Conservation (phyloP, 2,113 vertebrate species). For the Brachypodius melanocephalos region DNA sequence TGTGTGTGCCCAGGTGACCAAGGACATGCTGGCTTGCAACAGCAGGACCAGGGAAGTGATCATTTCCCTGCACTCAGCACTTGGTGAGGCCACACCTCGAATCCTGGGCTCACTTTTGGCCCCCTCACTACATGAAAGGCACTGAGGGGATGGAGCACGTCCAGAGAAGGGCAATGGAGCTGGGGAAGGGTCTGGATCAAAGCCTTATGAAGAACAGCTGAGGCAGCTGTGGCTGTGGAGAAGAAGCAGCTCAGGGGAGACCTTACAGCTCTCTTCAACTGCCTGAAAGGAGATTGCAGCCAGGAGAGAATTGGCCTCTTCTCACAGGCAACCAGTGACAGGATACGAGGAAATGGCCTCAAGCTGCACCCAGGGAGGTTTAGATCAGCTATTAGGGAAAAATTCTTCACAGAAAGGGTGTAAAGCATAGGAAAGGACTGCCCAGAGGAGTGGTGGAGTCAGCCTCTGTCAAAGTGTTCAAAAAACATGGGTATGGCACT, state of each 20-base stretch:
- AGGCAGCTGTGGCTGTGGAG: neutral
- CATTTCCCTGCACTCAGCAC: neutral
- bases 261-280: neutral
- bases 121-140: no score
- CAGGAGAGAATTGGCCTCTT: neutral
- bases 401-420: neutral
- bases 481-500: neutral
- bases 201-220: neutral
- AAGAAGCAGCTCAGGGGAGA: neutral
- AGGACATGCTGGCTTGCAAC: neutral
- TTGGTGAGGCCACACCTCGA: neutral
- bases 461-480: neutral
- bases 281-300: neutral
- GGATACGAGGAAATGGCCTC: neutral
- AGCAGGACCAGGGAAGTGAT: neutral
- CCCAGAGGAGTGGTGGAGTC: neutral
- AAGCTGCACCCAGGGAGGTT: neutral
- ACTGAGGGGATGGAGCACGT: accelerated
- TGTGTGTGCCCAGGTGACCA: neutral
- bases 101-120: neutral
- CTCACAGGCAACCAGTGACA: neutral
- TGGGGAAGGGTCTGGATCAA: neutral
- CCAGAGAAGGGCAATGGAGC: neutral
- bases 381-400: neutral
- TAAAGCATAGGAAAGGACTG: neutral